A percentile compares a stretch with the other conserved stretches of the same genome.
phyloP scores from a whole-genome alignment of 2,888 invertebrate species.

The Aleiodes testaceus region DNA sequence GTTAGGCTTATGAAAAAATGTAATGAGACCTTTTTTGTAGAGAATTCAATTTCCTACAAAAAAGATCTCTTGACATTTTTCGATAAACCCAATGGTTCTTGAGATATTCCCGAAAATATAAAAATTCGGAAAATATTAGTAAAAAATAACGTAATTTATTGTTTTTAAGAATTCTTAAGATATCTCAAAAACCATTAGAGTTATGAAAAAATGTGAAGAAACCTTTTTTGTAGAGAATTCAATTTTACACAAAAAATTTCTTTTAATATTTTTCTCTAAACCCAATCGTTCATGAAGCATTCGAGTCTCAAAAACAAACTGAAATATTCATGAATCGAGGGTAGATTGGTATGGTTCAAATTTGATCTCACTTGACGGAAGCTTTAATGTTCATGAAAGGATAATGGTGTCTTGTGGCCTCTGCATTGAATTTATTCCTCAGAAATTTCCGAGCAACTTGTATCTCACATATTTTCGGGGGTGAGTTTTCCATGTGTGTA shows the following conservation, averaged over 20 bases:
- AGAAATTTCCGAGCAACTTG: slow-evolving; percentile 47
- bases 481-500: slow-evolving; percentile 33
- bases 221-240: no score
- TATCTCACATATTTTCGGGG: slow-evolving; percentile 16
- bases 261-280: no score
- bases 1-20: no score
- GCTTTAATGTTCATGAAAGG: slow-evolving; percentile 56
- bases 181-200: not conserved
- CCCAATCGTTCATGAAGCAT: not conserved
- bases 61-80: no score
- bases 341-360: slow-evolving; percentile 37
- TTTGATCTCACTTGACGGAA: slow-evolving; percentile 53
- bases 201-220: not conserved
- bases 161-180: no score
- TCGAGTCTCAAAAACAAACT: not conserved
- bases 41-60: no score
- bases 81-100: no score
- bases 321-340: slow-evolving; percentile 36
- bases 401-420: slow-evolving; percentile 53
- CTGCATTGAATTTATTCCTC: slow-evolving; percentile 47
- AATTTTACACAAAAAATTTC: no score
- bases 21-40: no score
- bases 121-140: no score
- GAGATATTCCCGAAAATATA: no score
- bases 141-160: no score